phyloP scores from a whole-genome alignment of 2,797 vertebrate genomes.

The Gymnothorax javanicus region DNA sequence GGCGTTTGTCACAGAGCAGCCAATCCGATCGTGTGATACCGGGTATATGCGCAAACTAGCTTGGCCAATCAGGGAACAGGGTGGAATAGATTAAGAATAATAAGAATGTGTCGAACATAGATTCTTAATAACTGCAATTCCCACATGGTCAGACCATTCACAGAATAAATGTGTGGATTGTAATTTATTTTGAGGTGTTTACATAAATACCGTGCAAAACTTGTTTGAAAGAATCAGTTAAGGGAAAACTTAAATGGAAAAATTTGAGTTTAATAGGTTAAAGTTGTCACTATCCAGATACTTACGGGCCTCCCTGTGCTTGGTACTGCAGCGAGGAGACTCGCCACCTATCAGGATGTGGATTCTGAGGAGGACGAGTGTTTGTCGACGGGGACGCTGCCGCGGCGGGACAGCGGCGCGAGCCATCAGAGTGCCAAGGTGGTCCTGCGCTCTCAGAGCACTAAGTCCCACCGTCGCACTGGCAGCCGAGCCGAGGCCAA shows the following conservation, averaged over 20 bases:
- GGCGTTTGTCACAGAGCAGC: neutral
- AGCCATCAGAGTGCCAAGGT: slow-evolving; percentile 86
- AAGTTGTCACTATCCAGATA: neutral
- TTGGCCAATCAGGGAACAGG: neutral
- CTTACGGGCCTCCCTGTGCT: neutral
- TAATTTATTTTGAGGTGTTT: too few relatives aligned
- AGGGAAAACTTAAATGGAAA: too few relatives aligned
- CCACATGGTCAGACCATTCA: too few relatives aligned
- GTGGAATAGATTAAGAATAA: neutral
- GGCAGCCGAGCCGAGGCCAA: slow-evolving; percentile 91
- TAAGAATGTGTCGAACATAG: neutral
- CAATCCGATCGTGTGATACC: neutral
- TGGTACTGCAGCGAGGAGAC: slow-evolving; percentile 75
- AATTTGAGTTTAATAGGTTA: too few relatives aligned
- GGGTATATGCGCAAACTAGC: neutral
- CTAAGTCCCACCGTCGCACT: slow-evolving; percentile 86
- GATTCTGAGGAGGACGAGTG: slow-evolving; percentile 93
- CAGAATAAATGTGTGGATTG: neutral
- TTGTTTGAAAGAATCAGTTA: too few relatives aligned
- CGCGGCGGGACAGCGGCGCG: slow-evolving; percentile 79
- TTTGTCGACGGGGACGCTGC: slow-evolving; percentile 74
- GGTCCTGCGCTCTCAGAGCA: slow-evolving; percentile 85
- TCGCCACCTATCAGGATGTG: slow-evolving; percentile 92
- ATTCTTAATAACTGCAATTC: too few relatives aligned
- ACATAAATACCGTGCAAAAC: neutral